These are phyloP conservation scores for Campoplex capitator DNA, from an alignment of 2,888 invertebrate species.

Conservation along the genomic window DNA sequence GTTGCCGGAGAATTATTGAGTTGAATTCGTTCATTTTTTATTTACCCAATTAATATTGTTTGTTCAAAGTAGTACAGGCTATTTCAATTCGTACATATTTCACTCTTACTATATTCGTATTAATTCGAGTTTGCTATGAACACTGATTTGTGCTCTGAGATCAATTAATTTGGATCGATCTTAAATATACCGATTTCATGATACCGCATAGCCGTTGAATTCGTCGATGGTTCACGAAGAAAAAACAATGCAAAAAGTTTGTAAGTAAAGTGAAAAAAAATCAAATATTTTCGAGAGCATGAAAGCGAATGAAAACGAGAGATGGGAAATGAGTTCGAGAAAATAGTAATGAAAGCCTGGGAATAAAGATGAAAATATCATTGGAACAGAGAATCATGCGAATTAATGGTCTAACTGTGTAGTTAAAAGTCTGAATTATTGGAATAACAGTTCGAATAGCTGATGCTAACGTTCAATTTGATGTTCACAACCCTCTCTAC, in stretches of 20 bases:
- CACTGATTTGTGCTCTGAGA: not conserved
- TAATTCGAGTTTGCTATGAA: not conserved
- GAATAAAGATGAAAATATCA: not conserved
- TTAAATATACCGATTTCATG: not conserved
- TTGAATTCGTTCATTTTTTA: no score
- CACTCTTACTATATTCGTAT: not conserved
- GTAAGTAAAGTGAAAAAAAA: not conserved
- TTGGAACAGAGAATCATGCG: not conserved
- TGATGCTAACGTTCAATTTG: conserved; percentile 9
- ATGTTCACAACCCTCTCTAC: conserved; percentile 21
- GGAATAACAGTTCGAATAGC: not conserved
- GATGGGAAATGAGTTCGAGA: not conserved
- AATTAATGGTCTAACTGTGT: not conserved
- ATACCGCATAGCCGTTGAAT: not conserved
- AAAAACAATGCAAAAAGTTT: no score
- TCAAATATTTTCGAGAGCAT: not conserved
- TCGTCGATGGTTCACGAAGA: not conserved
- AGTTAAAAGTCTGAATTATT: not conserved
- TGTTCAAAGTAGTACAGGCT: not conserved
- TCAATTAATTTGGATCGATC: not conserved
- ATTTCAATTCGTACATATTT: not conserved
- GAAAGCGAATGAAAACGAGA: not conserved
- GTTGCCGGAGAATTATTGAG: no score
- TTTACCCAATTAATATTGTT: not conserved
- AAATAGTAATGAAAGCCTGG: not conserved